Conservation (phyloP, 1,140 invertebrate species). For the Thaumatotibia leucotreta region DNA sequence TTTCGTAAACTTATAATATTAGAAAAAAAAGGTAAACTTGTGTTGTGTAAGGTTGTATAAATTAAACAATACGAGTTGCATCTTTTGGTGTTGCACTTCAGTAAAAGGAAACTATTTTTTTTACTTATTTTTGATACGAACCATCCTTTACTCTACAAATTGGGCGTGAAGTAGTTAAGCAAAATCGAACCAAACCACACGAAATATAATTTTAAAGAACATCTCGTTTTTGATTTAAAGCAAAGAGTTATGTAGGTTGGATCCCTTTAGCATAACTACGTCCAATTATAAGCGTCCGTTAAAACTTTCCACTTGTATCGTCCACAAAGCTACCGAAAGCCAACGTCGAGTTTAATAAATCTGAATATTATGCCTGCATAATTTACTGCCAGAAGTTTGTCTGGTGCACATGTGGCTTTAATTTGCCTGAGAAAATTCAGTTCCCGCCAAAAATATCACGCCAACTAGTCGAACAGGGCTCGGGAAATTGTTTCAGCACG, state of each 20-base stretch:
- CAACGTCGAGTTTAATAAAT: background rate
- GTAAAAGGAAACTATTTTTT: no score
- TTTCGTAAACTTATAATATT: no score
- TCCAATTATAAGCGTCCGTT: background rate
- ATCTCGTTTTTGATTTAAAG: no score
- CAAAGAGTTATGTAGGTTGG: background rate
- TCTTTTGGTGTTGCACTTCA: no score
- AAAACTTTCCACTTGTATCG: background rate
- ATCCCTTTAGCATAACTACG: background rate
- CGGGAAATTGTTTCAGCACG: background rate
- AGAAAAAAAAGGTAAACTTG: no score
- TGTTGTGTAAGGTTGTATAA: no score
- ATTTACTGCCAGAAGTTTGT: background rate
- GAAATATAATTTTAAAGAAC: no score
- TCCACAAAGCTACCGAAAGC: background rate
- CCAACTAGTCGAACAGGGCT: background rate
- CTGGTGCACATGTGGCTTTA: background rate
- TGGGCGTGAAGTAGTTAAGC: no score
- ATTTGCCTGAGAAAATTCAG: constrained; percentile 7
- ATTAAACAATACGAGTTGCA: no score
- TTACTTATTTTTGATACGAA: no score
- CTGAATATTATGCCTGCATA: background rate
- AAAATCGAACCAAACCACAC: no score
- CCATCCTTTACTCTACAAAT: no score
- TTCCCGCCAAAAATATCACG: background rate